Percentiles rank a stretch among this genome's conserved stretches.
phyloP scores from a whole-genome alignment of 2,797 vertebrate genomes.

The Acrocephalus scirpaceus region DNA sequence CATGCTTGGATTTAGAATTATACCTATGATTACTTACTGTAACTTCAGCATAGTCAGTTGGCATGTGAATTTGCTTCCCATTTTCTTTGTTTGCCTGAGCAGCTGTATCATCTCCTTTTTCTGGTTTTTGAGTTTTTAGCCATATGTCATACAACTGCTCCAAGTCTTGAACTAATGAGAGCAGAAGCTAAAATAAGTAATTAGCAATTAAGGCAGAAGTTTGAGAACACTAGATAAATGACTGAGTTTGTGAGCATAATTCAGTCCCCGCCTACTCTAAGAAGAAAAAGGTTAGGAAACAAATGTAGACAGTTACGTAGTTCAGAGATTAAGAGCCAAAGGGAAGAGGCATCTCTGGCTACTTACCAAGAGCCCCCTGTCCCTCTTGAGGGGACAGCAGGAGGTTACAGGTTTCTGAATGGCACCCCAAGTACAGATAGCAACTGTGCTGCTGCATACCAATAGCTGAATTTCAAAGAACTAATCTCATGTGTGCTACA shows the following conservation, averaged over 20 bases:
- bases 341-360: not conserved
- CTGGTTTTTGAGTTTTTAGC: conserved; percentile 91
- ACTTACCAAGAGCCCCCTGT: not conserved
- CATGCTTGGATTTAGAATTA: not conserved
- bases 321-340: not conserved
- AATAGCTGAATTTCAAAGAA: not conserved
- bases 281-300: not conserved
- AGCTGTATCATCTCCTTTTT: conserved; percentile 86
- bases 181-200: conserved; percentile 57
- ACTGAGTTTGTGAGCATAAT: conserved; percentile 16
- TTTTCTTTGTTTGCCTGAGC: conserved; percentile 85
- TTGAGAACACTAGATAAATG: conserved; percentile 23
- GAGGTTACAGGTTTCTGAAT: not conserved
- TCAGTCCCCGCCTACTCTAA: not conserved
- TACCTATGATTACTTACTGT: conserved; percentile 70
- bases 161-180: conserved; percentile 92
- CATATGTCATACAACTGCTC: conserved; percentile 96
- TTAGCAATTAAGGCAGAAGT: conserved; percentile 52
- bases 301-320: not conserved
- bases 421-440: not conserved
- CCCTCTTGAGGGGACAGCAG: not conserved
- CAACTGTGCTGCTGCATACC: not conserved
- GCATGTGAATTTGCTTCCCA: conserved; percentile 96
- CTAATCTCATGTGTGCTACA: not conserved
- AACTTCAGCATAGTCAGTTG: conserved; percentile 95